Evolutionary conservation across 2,888 invertebrate genomes (phyloP).

Genomic region (Eueremaeus valkanovi): DNA sequence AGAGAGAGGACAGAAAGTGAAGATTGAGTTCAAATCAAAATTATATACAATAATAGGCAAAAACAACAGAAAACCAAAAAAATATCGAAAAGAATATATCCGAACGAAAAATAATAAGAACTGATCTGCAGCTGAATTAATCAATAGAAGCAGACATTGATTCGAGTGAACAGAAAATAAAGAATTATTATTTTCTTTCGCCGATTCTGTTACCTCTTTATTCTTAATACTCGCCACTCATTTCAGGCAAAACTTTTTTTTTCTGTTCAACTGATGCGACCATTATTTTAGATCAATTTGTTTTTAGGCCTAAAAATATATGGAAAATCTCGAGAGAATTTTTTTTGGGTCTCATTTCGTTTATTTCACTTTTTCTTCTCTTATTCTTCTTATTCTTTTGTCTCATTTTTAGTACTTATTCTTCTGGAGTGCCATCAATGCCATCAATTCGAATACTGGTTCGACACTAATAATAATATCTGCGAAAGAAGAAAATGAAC

Average conservation of each 20-base stretch:
- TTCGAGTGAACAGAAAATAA: too few relatives aligned
- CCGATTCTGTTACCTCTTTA: background rate
- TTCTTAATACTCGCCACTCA: constrained; percentile 1
- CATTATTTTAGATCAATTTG: background rate
- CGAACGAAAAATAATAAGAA: too few relatives aligned
- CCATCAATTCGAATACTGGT: constrained; percentile 4
- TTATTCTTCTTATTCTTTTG: too few relatives aligned
- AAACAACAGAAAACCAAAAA: too few relatives aligned
- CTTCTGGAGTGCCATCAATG: background rate
- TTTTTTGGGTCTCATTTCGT: constrained; percentile 15
- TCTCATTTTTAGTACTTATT: background rate
- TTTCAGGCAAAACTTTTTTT: background rate
- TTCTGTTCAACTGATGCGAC: too few relatives aligned
- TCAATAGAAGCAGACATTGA: background rate
- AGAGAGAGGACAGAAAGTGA: background rate
- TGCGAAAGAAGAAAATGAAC: constrained; percentile 10
- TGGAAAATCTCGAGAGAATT: constrained; percentile 2
- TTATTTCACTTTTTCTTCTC: constrained; percentile 13
- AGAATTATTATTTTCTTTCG: background rate
- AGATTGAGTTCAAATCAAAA: too few relatives aligned
- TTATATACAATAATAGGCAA: too few relatives aligned
- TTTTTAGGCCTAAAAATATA: background rate
- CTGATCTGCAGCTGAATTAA: background rate
- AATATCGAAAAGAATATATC: too few relatives aligned
- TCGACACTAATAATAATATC: constrained; percentile 31